phyloP scores from a whole-genome alignment of 2,888 invertebrate genomes.

The Amblyteles armatorius region DNA sequence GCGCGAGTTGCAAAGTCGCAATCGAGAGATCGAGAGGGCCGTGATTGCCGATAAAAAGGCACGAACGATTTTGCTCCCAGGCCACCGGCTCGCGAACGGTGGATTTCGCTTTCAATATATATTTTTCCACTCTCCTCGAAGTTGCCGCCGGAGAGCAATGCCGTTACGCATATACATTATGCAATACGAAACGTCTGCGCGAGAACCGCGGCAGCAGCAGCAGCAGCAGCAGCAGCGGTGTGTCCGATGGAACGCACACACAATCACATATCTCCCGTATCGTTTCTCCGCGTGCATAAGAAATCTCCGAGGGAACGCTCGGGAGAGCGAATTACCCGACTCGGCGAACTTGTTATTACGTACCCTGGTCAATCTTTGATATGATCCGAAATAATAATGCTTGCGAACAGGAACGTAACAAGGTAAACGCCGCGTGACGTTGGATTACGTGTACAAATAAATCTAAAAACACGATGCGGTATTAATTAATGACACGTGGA shows the following conservation, averaged over 20 bases:
- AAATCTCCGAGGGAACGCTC: constrained; percentile 13
- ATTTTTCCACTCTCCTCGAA: constrained; percentile 63
- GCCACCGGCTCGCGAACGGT: constrained; percentile 26
- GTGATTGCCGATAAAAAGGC: constrained; percentile 72
- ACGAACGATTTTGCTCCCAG: constrained; percentile 60
- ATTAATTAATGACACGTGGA: constrained; percentile 44
- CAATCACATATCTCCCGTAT: constrained; percentile 11
- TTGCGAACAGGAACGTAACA: constrained; percentile 19
- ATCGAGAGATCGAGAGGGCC: constrained; percentile 64
- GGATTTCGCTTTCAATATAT: constrained; percentile 77
- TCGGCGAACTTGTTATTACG: constrained; percentile 37
- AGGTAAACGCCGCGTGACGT: neutral
- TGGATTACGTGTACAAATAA: constrained; percentile 4
- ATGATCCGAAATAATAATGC: constrained; percentile 2
- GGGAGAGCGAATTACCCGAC: constrained; percentile 10
- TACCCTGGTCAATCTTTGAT: constrained; percentile 16
- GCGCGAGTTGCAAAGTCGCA: constrained; percentile 27
- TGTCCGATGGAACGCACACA: constrained; percentile 23
- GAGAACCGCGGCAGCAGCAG: constrained; percentile 15
- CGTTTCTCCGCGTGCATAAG: constrained; percentile 22
- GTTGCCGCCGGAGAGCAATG: constrained; percentile 63
- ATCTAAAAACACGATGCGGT: constrained; percentile 7
- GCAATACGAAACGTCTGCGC: constrained; percentile 36
- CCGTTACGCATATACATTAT: constrained; percentile 69
- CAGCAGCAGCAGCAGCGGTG: constrained; percentile 1